These are phyloP conservation scores for Melanotus villosus DNA, from an alignment of 2,888 invertebrate species.

Conservation along the genomic window DNA sequence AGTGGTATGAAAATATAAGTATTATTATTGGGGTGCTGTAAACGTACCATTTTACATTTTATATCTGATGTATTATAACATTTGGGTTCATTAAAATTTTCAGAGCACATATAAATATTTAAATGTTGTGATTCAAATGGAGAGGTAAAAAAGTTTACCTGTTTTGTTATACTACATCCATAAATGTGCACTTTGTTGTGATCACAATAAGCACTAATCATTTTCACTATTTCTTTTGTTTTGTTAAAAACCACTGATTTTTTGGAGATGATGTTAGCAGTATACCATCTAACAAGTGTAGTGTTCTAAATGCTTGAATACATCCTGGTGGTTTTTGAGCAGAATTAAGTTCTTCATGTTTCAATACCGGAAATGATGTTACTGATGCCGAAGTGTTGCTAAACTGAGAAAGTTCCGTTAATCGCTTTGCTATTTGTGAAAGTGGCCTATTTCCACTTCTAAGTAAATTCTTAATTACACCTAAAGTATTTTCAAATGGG, in stretches of 20 bases:
- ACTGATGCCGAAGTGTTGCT: not conserved
- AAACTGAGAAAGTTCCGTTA: slow-evolving; percentile 29
- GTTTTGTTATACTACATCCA: slow-evolving; percentile 26
- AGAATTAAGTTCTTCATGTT: slow-evolving; percentile 3
- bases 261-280: slow-evolving; percentile 35
- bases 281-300: slow-evolving; percentile 13
- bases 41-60: slow-evolving; percentile 33
- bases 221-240: slow-evolving; percentile 36
- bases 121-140: slow-evolving; percentile 41
- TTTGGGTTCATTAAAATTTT: not conserved
- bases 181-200: slow-evolving; percentile 34
- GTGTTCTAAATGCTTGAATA: slow-evolving; percentile 1
- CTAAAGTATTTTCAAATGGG: slow-evolving; percentile 59
- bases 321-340: not conserved
- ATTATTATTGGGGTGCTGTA: slow-evolving; percentile 12
- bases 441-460: slow-evolving; percentile 43
- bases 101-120: slow-evolving; percentile 31
- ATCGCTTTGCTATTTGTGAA: slow-evolving; percentile 42
- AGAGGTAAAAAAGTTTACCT: slow-evolving; percentile 39
- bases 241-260: slow-evolving; percentile 48
- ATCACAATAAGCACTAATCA: slow-evolving; percentile 14
- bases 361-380: not conserved
- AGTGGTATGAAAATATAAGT: slow-evolving; percentile 35
- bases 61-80: slow-evolving; percentile 24
- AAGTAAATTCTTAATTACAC: slow-evolving; percentile 41